These are phyloP conservation scores for human (Homo sapiens) DNA, from an alignment of 2,113 vertebrate genomes.

Conservation along the genomic window DNA sequence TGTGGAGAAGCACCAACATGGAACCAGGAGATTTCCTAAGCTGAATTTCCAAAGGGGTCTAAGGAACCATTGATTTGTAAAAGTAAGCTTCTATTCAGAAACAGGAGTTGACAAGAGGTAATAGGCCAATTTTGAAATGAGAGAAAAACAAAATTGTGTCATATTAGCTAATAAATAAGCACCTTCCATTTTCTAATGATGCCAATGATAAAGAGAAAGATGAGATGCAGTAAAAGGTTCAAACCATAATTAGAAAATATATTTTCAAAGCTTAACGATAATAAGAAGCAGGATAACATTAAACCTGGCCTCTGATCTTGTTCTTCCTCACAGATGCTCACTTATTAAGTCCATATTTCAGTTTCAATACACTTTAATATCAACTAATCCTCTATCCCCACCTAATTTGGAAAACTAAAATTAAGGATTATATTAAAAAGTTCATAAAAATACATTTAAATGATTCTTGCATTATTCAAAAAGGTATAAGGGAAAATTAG, in stretches of 20 bases:
- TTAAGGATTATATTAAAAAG: constrained; percentile 27
- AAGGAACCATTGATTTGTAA: neutral
- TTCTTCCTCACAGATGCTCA: neutral
- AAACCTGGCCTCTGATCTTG: neutral
- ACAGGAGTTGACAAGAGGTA: constrained; percentile 16
- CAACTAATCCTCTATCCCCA: neutral
- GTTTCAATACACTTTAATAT: neutral
- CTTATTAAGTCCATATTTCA: neutral
- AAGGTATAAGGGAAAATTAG: neutral
- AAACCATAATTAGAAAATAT: neutral
- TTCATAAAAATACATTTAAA: constrained; percentile 20
- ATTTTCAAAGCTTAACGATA: neutral
- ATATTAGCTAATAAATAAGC: neutral
- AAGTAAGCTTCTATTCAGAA: constrained; percentile 23
- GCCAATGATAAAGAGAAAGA: neutral
- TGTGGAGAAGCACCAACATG: neutral
- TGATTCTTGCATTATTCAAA: neutral
- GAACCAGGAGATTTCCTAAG: neutral
- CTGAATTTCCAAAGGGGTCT: neutral
- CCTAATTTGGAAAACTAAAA: constrained; percentile 14
- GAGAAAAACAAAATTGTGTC: neutral
- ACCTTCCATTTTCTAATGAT: neutral
- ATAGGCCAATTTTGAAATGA: constrained; percentile 35
- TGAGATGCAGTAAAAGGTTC: neutral
- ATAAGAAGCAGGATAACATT: neutral